Conservation (phyloP, 2,113 vertebrate genomes). For the Brachyhypopomus gauderio region DNA sequence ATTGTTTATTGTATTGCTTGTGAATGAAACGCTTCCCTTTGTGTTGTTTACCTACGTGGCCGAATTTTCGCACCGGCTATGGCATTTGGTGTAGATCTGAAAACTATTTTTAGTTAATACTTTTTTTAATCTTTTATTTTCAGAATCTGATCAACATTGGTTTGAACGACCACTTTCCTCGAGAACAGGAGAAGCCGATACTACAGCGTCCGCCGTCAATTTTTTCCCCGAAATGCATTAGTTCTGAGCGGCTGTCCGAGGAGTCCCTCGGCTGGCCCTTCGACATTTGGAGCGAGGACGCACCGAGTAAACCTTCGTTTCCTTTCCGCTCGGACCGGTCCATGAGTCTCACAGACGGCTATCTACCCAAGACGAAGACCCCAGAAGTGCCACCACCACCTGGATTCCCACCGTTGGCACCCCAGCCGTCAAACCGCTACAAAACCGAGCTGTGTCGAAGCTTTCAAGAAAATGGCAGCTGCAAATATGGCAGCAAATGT, state of each 20-base stretch:
- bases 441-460: conserved; percentile 82
- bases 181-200: conserved; percentile 53
- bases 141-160: conserved; percentile 60
- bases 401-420: conserved; percentile 77
- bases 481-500: conserved; percentile 81
- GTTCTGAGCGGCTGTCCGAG: conserved; percentile 63
- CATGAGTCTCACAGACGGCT: conserved; percentile 78
- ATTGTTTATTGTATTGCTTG: background rate
- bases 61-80: background rate
- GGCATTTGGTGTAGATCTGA: background rate
- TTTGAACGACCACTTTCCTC: conserved; percentile 60
- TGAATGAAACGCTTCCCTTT: background rate
- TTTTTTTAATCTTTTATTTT: background rate
- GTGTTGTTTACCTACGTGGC: conserved; percentile 26
- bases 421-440: conserved; percentile 75
- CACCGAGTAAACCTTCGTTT: conserved; percentile 53
- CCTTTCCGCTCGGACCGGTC: conserved; percentile 76
- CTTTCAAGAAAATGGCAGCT: conserved; percentile 77
- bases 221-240: conserved; percentile 61
- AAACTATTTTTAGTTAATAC: background rate
- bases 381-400: conserved; percentile 74
- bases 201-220: conserved; percentile 60
- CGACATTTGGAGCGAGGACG: conserved; percentile 72
- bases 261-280: conserved; percentile 64
- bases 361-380: conserved; percentile 64